Base-by-base conservation (phyloP, 2,113 vertebrate genomes). In the Eublepharis macularius region DNA sequence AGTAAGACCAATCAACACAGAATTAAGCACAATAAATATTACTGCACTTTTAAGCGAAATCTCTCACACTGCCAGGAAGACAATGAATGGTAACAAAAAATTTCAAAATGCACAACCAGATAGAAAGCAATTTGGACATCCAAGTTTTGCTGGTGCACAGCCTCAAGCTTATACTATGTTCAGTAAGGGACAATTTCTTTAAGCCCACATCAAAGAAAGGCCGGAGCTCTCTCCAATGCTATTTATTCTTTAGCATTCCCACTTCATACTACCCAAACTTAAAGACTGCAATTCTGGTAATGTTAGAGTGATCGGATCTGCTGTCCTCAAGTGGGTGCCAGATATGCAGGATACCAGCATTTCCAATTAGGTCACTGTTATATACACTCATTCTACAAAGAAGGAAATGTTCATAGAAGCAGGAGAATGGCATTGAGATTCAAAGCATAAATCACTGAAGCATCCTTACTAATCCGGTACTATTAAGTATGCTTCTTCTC, bases 361-460 rank as follows among this genome's bases (percentile, higher is more conserved):
- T 1, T 73, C 82, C 85, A 80, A 83, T 47, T 45, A 36, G 86
- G 57, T 57, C 49, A 21, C 24, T 80, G 6, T 65, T 85, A 83
- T n/a, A 76, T 60, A 77, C 82, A 90, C n/a, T 74, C 80, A 84
- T 83, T 83, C 74, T 89, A 86, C 36, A 92, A 84, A 78, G 45
- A 84, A 93, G 74, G 41, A 89, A 47, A 57, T 76, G 36, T 63
- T 91, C 69, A 76, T 70, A 81, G 45, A 70, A 65, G 63, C 47
- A 73, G 87, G 90, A 89, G 79, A 82, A 60, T 84, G 57, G 83
- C 43, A 76, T 36, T 4, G 76, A 45, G 83, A 87, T 36, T 86
- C 81, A 89, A 91, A 76, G 49, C 65, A 87, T 36, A 87, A 76
- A 66, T 86, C 51, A 86, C 24, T 84, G 26, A 74, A 73, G 4